Evolutionary conservation across 2,113 vertebrate genomes (phyloP), one percentile per base, ranked within the genome.

Genomic region (Cranoglanis bouderius): DNA sequence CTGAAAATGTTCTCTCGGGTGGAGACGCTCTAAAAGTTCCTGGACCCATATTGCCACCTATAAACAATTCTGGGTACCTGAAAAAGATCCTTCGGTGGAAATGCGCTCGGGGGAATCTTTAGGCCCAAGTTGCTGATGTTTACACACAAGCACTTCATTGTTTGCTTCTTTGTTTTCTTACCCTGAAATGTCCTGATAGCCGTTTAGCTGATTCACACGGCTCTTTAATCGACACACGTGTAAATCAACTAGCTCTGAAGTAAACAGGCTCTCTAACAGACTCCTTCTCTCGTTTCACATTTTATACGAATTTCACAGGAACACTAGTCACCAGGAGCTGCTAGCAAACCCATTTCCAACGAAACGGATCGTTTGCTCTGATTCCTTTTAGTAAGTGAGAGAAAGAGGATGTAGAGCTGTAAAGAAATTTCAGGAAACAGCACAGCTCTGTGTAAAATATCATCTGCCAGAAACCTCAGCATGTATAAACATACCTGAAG

Each of bases 301-400:
- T 65, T 88, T 43, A 19, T 74, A n/a, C 43, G 9, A n/a, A 86
- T 75, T 88, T 83, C 82, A 82, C 61, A 72, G 82, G 74, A 89
- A 87, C 88, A 90, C 90, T 89, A 90, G 85, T 86, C 70, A 90
- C 57, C 70, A 70, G 57, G 65, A 85, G 77, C 83, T 86, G 87
- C 87, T 51, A 63, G 85, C 59, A 55, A 85, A 81, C 53, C 21
- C 32, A 0, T 63, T 51, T 87, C 86, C 40, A 82, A 43, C 24
- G n/a, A 82, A 82, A n/a, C 18, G 7, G 49, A 32, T 32, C 1
- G 29, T 65, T 78, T 55, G 40, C 77, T 77, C 16, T 40, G 70
- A 57, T 88, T 83, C 85, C 86, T 75, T 75, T 78, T 80, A 51
- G 61, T 3, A 8, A 87, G 82, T 19, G 63, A 32, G 53, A 51